A percentile compares a stretch with the other conserved stretches of the same genome.
Evolutionary conservation across 2,797 vertebrate genomes (phyloP).

Genomic region (Lophotriccus pileatus): DNA sequence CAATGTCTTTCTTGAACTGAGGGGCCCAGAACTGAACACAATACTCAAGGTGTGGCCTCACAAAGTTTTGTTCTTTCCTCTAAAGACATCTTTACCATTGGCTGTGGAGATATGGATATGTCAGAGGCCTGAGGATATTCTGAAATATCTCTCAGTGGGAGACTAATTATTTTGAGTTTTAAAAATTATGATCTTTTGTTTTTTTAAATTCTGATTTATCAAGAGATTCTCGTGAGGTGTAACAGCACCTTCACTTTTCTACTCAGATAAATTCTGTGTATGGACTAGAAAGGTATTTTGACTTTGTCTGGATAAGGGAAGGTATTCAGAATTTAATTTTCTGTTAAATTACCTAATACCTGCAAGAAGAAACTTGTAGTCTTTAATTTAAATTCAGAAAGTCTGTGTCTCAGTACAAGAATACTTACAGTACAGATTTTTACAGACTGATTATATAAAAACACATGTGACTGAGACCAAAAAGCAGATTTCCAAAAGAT

Average conservation of each 20-base stretch:
- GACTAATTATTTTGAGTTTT: slow-evolving; percentile 35
- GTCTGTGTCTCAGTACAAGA: not conserved
- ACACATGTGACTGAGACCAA: not conserved
- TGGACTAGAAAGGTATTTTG: not conserved
- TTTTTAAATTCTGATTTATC: slow-evolving; percentile 56
- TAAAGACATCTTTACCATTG: not conserved
- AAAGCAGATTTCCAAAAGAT: not conserved
- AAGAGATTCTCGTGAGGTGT: slow-evolving; percentile 37
- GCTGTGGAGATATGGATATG: not conserved
- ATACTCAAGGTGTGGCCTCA: too few species aligned
- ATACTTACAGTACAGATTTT: not conserved
- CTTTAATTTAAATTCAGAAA: not conserved
- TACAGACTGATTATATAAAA: not conserved
- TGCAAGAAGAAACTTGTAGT: not conserved
- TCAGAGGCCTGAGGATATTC: slow-evolving; percentile 29
- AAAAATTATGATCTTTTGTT: slow-evolving; percentile 30
- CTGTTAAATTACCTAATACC: not conserved
- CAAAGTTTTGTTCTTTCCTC: not conserved
- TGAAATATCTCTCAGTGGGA: slow-evolving; percentile 41
- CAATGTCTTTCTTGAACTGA: too few species aligned
- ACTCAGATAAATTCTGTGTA: not conserved
- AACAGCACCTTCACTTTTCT: slow-evolving; percentile 33
- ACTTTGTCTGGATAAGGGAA: not conserved
- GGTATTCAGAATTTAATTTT: not conserved
- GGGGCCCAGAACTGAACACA: too few species aligned